phyloP scores from a whole-genome alignment of 35 echinoderm and acorn worm genomes.

The Nesometra sesokonis region DNA sequence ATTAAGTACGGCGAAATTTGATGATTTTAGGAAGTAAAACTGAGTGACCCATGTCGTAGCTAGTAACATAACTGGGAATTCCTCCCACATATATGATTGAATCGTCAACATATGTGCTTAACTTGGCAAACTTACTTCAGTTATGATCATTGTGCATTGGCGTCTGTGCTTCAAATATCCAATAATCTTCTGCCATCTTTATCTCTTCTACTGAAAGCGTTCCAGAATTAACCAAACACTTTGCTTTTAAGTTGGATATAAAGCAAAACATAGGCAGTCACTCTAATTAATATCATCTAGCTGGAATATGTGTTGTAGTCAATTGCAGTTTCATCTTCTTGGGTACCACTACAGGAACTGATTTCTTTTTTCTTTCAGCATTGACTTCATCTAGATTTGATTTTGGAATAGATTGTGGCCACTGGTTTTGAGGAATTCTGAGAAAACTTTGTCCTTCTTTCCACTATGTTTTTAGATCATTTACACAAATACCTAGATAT shows the following conservation, averaged over 20 bases:
- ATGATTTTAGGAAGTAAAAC: slow-evolving; percentile 17
- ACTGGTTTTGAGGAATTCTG: slow-evolving; percentile 10
- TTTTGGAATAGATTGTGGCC: slow-evolving; percentile 21
- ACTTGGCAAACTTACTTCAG: background rate
- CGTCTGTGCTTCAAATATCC: slow-evolving; percentile 29
- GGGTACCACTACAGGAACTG: slow-evolving; percentile 4
- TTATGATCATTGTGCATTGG: background rate
- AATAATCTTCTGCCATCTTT: slow-evolving; percentile 15
- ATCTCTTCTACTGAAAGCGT: slow-evolving; percentile 22
- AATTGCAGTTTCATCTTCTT: background rate
- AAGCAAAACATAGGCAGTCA: slow-evolving; percentile 45
- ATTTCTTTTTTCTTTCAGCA: slow-evolving; percentile 33
- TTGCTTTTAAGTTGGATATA: slow-evolving; percentile 8
- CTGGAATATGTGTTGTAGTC: slow-evolving; percentile 30
- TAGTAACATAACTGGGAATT: background rate
- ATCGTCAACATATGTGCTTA: slow-evolving; percentile 16
- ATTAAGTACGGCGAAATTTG: slow-evolving; percentile 41
- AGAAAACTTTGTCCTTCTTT: slow-evolving; percentile 48
- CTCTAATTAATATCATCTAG: slow-evolving; percentile 35
- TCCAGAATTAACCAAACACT: background rate
- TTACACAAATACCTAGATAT: slow-evolving; percentile 39
- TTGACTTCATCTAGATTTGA: slow-evolving; percentile 9
- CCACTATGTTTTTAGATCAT: slow-evolving; percentile 20
- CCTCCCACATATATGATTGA: slow-evolving; percentile 9
- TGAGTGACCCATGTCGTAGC: slow-evolving; percentile 25